Conservation (phyloP, 2,113 vertebrate species). For the Brachypodius melanocephalos region DNA sequence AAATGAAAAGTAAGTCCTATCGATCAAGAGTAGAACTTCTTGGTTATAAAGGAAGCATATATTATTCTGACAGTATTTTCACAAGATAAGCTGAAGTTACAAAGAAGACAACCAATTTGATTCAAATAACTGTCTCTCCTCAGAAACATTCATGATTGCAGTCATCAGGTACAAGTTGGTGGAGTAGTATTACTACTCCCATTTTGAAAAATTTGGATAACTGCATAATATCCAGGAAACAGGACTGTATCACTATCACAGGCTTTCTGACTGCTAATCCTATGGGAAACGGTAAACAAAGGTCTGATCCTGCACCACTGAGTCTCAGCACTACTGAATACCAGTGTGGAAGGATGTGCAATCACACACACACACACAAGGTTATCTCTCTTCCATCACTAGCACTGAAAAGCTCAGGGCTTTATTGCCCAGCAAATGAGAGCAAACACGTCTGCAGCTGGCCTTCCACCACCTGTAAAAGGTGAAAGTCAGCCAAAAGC, state of each 20-base stretch:
- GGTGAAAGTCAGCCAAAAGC: background rate
- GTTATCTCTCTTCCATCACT: background rate
- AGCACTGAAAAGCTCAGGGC: background rate
- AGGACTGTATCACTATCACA: background rate
- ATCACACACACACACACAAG: background rate
- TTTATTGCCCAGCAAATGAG: background rate
- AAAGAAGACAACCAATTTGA: constrained; percentile 55
- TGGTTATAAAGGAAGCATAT: constrained; percentile 55
- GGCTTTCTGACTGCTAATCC: background rate
- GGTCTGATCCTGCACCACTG: background rate
- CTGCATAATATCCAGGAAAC: background rate
- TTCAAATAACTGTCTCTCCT: constrained; percentile 58
- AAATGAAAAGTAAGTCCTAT: constrained; percentile 62
- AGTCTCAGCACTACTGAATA: background rate
- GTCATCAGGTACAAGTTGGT: constrained; percentile 23
- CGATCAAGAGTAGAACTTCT: constrained; percentile 61
- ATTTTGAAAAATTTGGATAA: background rate
- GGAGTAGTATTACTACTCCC: background rate
- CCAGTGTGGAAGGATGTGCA: background rate
- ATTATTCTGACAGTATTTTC: constrained; percentile 71
- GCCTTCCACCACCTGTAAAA: constrained; percentile 9
- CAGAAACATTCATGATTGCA: constrained; percentile 33
- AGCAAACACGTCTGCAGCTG: background rate
- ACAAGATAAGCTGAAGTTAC: constrained; percentile 60
- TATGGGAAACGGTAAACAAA: background rate